Base-by-base conservation (phyloP, 2,797 vertebrate genomes). In the Glossophaga mutica region DNA sequence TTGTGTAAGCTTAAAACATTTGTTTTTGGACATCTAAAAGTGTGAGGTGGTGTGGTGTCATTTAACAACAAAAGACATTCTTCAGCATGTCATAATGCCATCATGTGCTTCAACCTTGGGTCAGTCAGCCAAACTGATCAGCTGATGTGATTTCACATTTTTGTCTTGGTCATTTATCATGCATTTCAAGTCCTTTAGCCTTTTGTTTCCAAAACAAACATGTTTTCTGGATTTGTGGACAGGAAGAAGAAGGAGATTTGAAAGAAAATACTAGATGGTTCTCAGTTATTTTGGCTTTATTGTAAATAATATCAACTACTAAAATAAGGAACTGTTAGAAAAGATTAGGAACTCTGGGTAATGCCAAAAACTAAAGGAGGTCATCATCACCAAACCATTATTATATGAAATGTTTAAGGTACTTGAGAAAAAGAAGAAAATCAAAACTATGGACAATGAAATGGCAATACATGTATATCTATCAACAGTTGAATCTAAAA, bases 21-120 rank as follows among this genome's bases (percentile, higher is more conserved):
- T 98, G 97, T 98, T 98, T 96, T 96, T 98, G 92, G 96, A 96
- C 97, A 97, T 97, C 59, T 96, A 57, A 82, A 93, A 94, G 82
- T 95, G 87, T 96, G 42, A 96, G 94, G 9, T 95, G 74, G 32
- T 96, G 9, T 94, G 82, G 34, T 96, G 87, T 91, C 86, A 79
- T 82, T 86, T 74, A 76, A 73, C 87, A 94, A 89, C 96, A 90
- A 84, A 44, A 96, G 89, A 96, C 98, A 96, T 91, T 88, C 78
- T 97, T 96, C 65, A 90, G 19, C 96, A 82, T 97, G 95, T 55
- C 57, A 21, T 48, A 57, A 48, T 76, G 88, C 68, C 92, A 59
- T 70, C 65, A 62, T 79, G 76, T 96, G 94, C 76, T 83, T 59
- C 90, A 84, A 39, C 85, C 97, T 71, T 96, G 44, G 2, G 95